A percentile compares a stretch with the other conserved stretches of the same genome.
These are phyloP conservation scores for Plumapathes pennacea DNA, from an alignment of 92 coral and sea anemone genomes.

Conservation along the genomic window DNA sequence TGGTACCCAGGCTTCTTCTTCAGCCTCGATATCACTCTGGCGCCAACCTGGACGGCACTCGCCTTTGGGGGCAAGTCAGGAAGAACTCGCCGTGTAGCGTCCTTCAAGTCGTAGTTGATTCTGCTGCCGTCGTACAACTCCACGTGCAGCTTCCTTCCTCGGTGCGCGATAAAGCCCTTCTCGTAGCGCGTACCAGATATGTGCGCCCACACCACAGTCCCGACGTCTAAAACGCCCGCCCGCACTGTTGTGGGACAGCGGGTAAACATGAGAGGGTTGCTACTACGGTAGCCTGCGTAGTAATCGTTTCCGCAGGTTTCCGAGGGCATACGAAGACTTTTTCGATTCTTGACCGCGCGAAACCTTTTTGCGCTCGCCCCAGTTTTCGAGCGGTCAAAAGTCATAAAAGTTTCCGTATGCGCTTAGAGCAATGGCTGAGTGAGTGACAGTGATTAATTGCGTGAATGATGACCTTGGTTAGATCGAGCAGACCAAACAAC, in stretches of 20 bases:
- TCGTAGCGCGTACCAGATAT: slow-evolving; percentile 60
- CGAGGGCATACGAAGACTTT: too few species aligned
- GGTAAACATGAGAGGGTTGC: too few species aligned
- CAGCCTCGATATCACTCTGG: slow-evolving; percentile 70
- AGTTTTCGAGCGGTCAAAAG: too few species aligned
- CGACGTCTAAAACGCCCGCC: slow-evolving; percentile 74
- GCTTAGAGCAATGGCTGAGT: too few species aligned
- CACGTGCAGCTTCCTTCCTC: slow-evolving; percentile 85
- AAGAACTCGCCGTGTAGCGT: slow-evolving; percentile 60
- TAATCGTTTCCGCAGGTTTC: background rate
- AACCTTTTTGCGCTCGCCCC: too few species aligned
- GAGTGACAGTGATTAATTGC: too few species aligned
- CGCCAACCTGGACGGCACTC: slow-evolving; percentile 54
- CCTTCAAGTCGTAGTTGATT: slow-evolving; percentile 70
- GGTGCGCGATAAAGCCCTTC: slow-evolving; percentile 81
- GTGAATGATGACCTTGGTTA: background rate
- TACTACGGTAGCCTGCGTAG: background rate
- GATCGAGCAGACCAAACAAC: background rate
- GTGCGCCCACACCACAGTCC: slow-evolving; percentile 85
- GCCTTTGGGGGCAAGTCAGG: slow-evolving; percentile 67
- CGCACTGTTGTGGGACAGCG: slow-evolving; percentile 42
- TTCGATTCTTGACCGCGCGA: too few species aligned
- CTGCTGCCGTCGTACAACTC: slow-evolving; percentile 88
- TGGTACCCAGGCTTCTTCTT: slow-evolving; percentile 36
- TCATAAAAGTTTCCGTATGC: too few species aligned